These are phyloP conservation scores for Heterotis niloticus DNA, from an alignment of 2,113 vertebrate species.

Conservation along the genomic window DNA sequence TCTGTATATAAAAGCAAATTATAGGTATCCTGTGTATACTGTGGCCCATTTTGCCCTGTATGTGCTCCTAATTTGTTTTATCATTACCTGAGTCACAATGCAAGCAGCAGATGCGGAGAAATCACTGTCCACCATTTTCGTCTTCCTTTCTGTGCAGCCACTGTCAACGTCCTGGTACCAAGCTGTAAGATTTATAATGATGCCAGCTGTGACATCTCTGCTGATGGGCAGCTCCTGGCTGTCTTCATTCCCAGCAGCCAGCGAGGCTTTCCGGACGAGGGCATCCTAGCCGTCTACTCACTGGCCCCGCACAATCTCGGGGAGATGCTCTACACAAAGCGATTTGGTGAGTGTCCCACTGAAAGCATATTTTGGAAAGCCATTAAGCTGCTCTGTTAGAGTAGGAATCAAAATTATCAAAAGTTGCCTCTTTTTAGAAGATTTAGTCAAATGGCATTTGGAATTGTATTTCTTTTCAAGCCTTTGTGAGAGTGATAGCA, in stretches of 20 bases:
- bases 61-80: too few relatives aligned
- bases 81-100: too few relatives aligned
- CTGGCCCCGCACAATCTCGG: constrained; percentile 95
- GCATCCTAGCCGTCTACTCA: constrained; percentile 94
- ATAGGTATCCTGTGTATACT: too few relatives aligned
- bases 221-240: constrained; percentile 91
- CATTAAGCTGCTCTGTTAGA: too few relatives aligned
- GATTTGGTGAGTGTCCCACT: constrained; percentile 77
- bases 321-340: constrained; percentile 97
- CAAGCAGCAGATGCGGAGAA: not conserved
- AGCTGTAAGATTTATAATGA: constrained; percentile 99
- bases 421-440: too few relatives aligned
- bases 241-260: constrained; percentile 98
- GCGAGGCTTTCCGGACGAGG: constrained; percentile 92
- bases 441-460: too few relatives aligned
- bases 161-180: constrained; percentile 92
- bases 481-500: too few relatives aligned
- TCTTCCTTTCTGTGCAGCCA: constrained; percentile 62
- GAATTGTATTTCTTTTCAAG: too few relatives aligned
- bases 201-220: constrained; percentile 95
- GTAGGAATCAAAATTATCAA: too few relatives aligned
- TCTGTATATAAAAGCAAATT: too few relatives aligned
- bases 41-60: too few relatives aligned
- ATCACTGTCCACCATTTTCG: not conserved
- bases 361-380: too few relatives aligned